Evolutionary conservation across 1,140 invertebrate genomes (phyloP), one percentile per base, ranked within the genome.

Genomic region (Drosophila asahinai): DNA sequence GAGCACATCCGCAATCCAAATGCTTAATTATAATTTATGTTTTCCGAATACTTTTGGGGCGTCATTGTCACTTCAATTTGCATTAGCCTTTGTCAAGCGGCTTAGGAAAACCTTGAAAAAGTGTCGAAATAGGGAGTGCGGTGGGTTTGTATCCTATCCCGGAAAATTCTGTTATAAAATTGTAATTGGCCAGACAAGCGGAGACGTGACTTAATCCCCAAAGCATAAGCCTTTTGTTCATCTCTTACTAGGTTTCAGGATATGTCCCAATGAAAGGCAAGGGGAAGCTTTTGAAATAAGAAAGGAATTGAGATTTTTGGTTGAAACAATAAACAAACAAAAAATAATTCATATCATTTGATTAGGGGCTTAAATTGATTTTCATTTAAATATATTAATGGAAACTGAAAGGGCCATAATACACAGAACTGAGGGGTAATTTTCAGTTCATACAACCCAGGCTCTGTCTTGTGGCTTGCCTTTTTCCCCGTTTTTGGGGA

Each of bases 11-110:
- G 6, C 30, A 58, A 33, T 27, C 19, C 43, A 51, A 19, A 27
- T 59, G 19, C 45, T 33, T 77, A 77, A 79, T 79, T 79, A 59
- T 79, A 72, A 79, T 79, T 79, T 72, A 79, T 79, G 77, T 64
- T 55, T 38, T 14, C 42, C 17, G 45, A 43, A 73, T 72, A 60
- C 30, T 38, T 48, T 27, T 71, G 42, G 27, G 43, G n/a, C 25
- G 38, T 45, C 51, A 61, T 61, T 77, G 72, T 77, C 75, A 77
- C 63, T 77, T 77, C 51, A 60, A 77, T 77, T 77, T 77, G 76
- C 76, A 78, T 78, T 73, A 48, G 38, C 70, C 67, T 51, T 78
- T 62, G 64, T 62, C 65, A 58, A 42, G 12, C 60, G 33, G 43
- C 14, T 52, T 30, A 9, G 65, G n/a, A 52, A 30, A 58, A 25